A percentile compares a stretch with the other conserved stretches of the same genome.
Conservation (phyloP, 2,888 invertebrate genomes). For the Lutraria lutraria region DNA sequence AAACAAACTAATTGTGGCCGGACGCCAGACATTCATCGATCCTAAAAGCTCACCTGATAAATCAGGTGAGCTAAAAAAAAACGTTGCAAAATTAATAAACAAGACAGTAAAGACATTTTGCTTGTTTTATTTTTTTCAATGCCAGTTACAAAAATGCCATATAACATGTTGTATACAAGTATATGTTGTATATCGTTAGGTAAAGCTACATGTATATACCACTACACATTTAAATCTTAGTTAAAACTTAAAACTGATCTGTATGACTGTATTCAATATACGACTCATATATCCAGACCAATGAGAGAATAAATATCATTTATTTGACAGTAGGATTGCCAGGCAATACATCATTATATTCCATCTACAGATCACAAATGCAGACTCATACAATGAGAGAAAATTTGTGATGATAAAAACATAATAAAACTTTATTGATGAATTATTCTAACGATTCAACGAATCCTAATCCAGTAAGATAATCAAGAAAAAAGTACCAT, state of each 20-base stretch:
- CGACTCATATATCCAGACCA: neutral
- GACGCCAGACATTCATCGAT: no score
- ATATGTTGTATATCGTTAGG: neutral
- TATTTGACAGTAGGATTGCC: neutral
- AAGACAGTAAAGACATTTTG: neutral
- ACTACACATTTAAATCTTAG: neutral
- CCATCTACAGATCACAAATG: neutral
- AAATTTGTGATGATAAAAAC: neutral
- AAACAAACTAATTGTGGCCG: no score
- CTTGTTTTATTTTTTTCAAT: constrained; percentile 5
- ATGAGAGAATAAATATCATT: neutral
- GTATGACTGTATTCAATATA: neutral
- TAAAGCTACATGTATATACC: constrained; percentile 14
- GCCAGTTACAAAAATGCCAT: neutral
- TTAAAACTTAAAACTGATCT: neutral
- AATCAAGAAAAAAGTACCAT: no score
- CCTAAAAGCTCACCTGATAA: no score
- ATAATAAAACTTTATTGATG: no score
- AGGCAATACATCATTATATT: neutral
- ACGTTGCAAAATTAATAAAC: neutral
- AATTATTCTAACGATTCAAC: no score
- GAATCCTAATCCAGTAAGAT: no score
- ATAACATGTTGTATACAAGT: neutral
- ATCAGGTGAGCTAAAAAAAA: no score
- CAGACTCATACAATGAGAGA: neutral